Conservation (phyloP, 2,113 vertebrate genomes). For the Cebus imitator region DNA sequence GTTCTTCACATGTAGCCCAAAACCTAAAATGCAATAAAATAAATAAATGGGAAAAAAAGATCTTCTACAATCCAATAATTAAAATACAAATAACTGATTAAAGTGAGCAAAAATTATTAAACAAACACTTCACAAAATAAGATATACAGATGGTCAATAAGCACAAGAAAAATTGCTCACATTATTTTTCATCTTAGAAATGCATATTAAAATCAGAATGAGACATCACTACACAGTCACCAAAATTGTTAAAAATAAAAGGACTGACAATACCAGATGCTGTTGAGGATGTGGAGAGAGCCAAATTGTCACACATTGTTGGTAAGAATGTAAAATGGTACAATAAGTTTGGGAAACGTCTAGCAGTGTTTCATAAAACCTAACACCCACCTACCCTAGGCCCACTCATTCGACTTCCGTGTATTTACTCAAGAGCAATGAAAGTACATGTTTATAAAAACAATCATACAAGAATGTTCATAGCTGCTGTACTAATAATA, state of each 20-base stretch:
- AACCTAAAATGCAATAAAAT: no score
- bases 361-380: conserved; percentile 9
- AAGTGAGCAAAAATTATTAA: background rate
- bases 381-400: background rate
- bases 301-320: background rate
- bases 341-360: background rate
- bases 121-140: background rate
- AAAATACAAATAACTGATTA: background rate
- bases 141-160: background rate
- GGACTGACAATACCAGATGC: background rate
- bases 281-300: background rate
- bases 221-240: background rate
- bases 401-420: background rate
- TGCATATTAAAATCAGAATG: background rate
- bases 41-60: background rate
- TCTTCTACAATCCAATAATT: background rate
- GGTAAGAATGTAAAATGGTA: background rate
- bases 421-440: background rate
- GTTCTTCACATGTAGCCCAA: no score
- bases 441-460: conserved; percentile 19
- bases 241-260: conserved; percentile 20
- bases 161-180: background rate
- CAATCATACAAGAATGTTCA: background rate
- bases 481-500: background rate
- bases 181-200: background rate